Evolutionary conservation across 2,113 vertebrate genomes (phyloP).

Genomic region (Rhadina sibilatrix): DNA sequence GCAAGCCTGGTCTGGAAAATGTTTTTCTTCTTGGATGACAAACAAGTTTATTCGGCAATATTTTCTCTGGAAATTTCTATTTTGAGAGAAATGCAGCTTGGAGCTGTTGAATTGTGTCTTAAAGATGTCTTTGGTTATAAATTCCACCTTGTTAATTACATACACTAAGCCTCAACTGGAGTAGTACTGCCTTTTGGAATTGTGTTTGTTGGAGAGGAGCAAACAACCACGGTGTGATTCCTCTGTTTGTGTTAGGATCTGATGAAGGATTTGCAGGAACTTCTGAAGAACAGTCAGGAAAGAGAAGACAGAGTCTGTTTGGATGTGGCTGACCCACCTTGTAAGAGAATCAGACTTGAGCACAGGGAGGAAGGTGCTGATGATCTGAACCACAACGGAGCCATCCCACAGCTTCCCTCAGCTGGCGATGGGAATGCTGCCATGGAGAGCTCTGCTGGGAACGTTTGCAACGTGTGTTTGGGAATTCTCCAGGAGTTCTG

Average conservation of each 20-base stretch:
- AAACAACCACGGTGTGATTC: background rate
- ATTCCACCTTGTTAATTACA: background rate
- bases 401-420: background rate
- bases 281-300: constrained; percentile 59
- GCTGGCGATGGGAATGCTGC: background rate
- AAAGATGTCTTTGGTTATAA: background rate
- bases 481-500: constrained; percentile 90
- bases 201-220: background rate
- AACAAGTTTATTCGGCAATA: background rate
- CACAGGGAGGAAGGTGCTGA: background rate
- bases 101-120: background rate
- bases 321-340: constrained; percentile 73
- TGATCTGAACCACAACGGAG: constrained; percentile 46
- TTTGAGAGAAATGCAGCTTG: background rate
- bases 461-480: constrained; percentile 86
- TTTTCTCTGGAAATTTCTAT: background rate
- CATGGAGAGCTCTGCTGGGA: background rate
- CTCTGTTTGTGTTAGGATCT: constrained; percentile 75
- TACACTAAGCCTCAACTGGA: background rate
- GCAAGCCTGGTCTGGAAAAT: background rate
- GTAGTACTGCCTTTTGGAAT: background rate
- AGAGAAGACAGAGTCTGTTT: constrained; percentile 8
- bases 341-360: constrained; percentile 82
- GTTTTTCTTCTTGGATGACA: background rate
- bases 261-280: constrained; percentile 75